Conservation (phyloP, 2,797 vertebrate genomes). For the Channa striata region DNA sequence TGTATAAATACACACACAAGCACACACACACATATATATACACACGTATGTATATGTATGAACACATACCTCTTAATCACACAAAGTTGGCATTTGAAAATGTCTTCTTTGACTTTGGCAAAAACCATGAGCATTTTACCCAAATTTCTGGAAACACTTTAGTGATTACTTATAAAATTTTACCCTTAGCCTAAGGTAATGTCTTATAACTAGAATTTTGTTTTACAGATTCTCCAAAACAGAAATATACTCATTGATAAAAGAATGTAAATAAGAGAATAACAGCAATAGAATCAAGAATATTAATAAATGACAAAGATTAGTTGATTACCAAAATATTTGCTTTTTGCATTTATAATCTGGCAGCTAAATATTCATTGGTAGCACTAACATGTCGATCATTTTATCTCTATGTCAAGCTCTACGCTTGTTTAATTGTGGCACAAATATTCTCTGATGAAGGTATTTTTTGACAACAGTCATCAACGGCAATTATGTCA, state of each 20-base stretch:
- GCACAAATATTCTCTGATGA: constrained; percentile 1
- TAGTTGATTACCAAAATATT: too few species aligned
- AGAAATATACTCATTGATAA: not conserved
- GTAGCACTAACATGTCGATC: too few species aligned
- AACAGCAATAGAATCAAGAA: not conserved
- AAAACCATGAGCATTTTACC: not conserved
- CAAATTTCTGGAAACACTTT: too few species aligned
- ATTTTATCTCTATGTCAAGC: not conserved
- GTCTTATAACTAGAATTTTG: too few species aligned
- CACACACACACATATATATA: too few species aligned
- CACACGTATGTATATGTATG: too few species aligned
- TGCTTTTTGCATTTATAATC: too few species aligned
- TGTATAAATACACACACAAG: too few species aligned
- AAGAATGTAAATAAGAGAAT: not conserved
- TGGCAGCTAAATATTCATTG: too few species aligned
- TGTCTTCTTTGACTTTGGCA: not conserved
- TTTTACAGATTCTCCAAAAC: not conserved
- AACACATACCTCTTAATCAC: not conserved
- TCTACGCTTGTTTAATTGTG: not conserved
- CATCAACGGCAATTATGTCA: constrained; percentile 1
- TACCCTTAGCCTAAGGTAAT: not conserved
- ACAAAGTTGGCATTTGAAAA: not conserved
- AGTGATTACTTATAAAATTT: not conserved
- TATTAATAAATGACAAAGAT: too few species aligned
- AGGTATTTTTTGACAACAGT: constrained; percentile 19